Percentiles rank a stretch among this genome's conserved stretches.
phyloP scores from a whole-genome alignment of 2,888 invertebrate genomes.

The Eristalis arbustorum region DNA sequence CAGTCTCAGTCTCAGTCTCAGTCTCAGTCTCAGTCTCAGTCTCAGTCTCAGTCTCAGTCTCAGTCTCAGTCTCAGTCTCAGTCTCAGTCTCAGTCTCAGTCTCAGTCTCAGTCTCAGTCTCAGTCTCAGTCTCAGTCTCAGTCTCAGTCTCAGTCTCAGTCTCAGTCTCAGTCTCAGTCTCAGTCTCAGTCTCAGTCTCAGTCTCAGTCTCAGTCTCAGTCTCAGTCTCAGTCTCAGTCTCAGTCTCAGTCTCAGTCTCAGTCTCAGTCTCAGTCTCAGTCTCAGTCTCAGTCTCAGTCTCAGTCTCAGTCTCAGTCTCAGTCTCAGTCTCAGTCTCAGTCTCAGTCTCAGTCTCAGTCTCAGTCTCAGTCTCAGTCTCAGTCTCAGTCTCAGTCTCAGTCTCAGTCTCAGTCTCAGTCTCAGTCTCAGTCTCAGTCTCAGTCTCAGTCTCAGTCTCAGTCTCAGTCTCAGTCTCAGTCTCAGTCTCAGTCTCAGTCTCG shows the following conservation, averaged over 20 bases:
- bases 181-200: not conserved
- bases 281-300: constrained; percentile 1
- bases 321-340: no score
- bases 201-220: constrained; percentile 1
- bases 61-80: no score
- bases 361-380: constrained; percentile 23
- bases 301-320: not conserved
- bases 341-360: constrained; percentile 13
- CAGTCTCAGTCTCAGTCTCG: constrained; percentile 23
- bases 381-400: constrained; percentile 21
- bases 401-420: constrained; percentile 21
- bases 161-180: not conserved
- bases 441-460: constrained; percentile 22
- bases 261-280: not conserved
- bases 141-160: constrained; percentile 5
- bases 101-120: constrained; percentile 3
- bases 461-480: constrained; percentile 23
- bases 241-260: constrained; percentile 2
- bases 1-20: no score
- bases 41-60: no score
- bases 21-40: no score
- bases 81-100: no score
- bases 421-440: constrained; percentile 21
- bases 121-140: constrained; percentile 21
- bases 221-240: constrained; percentile 1